phyloP scores from a whole-genome alignment of 2,113 vertebrate species.

The Cacatua alba region DNA sequence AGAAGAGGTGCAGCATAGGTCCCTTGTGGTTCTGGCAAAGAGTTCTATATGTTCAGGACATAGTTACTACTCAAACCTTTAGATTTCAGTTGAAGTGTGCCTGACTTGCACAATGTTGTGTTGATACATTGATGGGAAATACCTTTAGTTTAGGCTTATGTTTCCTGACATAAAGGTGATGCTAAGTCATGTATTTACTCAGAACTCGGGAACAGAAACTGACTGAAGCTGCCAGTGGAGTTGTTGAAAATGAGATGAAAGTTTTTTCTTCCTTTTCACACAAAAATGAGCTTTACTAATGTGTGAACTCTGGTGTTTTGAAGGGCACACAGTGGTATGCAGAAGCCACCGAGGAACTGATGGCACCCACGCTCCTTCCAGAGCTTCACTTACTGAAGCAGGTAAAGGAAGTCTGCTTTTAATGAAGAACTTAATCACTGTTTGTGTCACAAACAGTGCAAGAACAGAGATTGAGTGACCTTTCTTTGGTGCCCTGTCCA shows the following conservation, averaged over 20 bases:
- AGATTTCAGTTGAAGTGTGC: neutral
- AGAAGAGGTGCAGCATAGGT: neutral
- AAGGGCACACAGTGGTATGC: slow-evolving; percentile 94
- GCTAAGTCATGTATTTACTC: neutral
- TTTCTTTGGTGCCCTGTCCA: neutral
- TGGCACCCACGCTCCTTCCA: slow-evolving; percentile 95
- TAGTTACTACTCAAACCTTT: neutral
- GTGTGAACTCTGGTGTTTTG: neutral
- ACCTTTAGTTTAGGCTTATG: neutral
- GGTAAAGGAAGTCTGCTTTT: slow-evolving; percentile 74
- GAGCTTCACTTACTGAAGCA: slow-evolving; percentile 93
- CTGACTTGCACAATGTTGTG: neutral
- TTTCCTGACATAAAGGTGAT: neutral
- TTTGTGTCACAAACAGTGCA: neutral
- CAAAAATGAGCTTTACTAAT: neutral
- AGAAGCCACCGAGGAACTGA: slow-evolving; percentile 92
- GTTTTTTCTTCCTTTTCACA: neutral
- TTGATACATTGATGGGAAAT: neutral
- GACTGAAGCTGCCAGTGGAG: neutral
- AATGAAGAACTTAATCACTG: neutral
- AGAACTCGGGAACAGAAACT: neutral
- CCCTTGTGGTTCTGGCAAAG: neutral
- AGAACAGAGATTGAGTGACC: neutral
- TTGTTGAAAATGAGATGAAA: neutral
- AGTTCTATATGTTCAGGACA: neutral